Evolutionary conservation across 1,140 invertebrate species (phyloP), one percentile per base, ranked within the genome.

Genomic region (Atta cephalotes): DNA sequence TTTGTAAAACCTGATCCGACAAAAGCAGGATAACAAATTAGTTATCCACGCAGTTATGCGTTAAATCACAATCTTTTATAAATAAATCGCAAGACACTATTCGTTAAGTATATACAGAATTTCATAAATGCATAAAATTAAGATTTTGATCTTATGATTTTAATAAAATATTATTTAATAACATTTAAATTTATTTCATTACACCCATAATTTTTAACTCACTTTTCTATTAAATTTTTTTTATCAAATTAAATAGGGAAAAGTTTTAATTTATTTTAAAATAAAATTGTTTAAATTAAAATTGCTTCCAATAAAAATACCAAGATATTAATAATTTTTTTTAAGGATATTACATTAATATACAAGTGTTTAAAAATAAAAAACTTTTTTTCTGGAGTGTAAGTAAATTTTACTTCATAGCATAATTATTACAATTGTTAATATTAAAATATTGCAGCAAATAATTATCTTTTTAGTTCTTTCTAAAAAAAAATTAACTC

Each of bases 1-100:
- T 81, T 81, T 71, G 51, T 56, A 58, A 81, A 25, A 71, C 16
- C 71, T 39, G 16, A 58, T 71, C 35, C 21, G 10, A 71, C 35
- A 81, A 71, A 81, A 81, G 31, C 18, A 6, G 6, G 16, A 9
- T 16, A 81, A 39, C 65, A 70, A 81, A 71, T 81, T 68, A 79
- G 45, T 53, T 81, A 70, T 45, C 14, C 21, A 16, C 78, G 31
- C 35, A 39, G 18, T 78, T 63, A 58, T 39, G 18, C 31, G 65
- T 79, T 51, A 49, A 6, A 65, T 12, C 7, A 65, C 5, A 62
- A 51, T 65, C 18, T 79, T 18, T 49, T 78, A 25, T 51, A 49
- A 45, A 65, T 78, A 65, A 66, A 63, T 35, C 12, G 35, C 21
- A 39, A 39, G 16, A n/a, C 0, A 18, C 0, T 28, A n/a, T 56